Conservation (phyloP, 2,888 invertebrate species). For the Callyntrura guangdongensis region DNA sequence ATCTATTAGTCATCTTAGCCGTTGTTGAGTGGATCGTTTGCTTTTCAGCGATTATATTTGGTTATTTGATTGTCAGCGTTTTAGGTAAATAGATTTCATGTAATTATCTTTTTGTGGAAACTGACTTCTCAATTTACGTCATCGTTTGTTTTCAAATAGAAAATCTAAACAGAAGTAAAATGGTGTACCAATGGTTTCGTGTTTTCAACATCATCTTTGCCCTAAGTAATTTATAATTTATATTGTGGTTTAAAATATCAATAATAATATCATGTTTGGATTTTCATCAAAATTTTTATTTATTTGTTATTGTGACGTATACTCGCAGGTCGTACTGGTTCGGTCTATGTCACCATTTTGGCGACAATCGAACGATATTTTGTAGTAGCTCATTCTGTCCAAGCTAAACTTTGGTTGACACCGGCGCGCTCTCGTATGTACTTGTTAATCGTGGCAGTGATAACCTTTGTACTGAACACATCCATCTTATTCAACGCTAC, state of each 20-base stretch:
- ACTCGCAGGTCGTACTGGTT: constrained; percentile 34
- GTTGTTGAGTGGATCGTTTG: constrained; percentile 45
- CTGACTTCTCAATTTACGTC: background rate
- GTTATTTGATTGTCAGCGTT: constrained; percentile 35
- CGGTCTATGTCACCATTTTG: constrained; percentile 63
- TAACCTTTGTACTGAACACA: constrained; percentile 6
- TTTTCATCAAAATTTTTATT: too few relatives aligned
- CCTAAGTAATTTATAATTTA: constrained; percentile 30
- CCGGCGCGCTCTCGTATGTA: constrained; percentile 2
- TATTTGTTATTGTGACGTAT: too few relatives aligned
- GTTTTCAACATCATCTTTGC: constrained; percentile 37
- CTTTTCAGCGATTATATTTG: constrained; percentile 22
- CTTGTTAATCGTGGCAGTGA: background rate
- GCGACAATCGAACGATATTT: constrained; percentile 63
- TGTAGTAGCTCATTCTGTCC: constrained; percentile 42
- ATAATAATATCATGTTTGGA: constrained; percentile 42
- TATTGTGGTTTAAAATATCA: too few relatives aligned
- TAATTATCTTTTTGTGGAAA: too few relatives aligned
- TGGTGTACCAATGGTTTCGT: constrained; percentile 29
- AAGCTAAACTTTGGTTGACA: constrained; percentile 42
- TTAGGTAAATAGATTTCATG: constrained; percentile 38
- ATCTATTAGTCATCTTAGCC: constrained; percentile 53
- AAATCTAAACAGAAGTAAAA: constrained; percentile 45
- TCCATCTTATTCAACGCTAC: constrained; percentile 16
- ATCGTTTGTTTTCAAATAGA: constrained; percentile 10